These are phyloP conservation scores for Labrus mixtus DNA, from an alignment of 2,113 vertebrate species.

Conservation along the genomic window DNA sequence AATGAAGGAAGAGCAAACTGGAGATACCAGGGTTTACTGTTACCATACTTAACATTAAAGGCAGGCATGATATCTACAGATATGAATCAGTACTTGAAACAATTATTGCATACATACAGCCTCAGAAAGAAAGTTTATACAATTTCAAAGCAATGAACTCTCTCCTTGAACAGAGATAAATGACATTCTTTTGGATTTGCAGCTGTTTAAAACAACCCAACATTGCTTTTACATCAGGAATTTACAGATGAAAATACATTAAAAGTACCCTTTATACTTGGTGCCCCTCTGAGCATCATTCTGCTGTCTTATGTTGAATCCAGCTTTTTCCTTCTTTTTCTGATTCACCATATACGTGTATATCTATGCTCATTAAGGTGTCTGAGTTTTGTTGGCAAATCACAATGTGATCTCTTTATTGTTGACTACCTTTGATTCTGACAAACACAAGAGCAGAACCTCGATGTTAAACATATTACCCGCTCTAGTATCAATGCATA, in stretches of 20 bases:
- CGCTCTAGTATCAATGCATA: too few species aligned
- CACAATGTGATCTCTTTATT: too few species aligned
- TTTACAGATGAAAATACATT: constrained; percentile 26
- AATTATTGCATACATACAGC: constrained; percentile 1
- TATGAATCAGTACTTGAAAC: background rate
- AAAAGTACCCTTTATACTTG: background rate
- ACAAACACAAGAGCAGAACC: too few species aligned
- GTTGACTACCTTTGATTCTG: too few species aligned
- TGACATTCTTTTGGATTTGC: background rate
- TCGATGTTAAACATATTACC: too few species aligned
- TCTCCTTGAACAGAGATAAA: background rate
- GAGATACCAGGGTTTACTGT: background rate
- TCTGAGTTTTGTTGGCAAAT: too few species aligned
- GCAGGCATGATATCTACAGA: background rate
- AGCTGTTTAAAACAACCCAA: constrained; percentile 2
- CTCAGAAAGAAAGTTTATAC: background rate
- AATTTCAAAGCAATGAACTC: background rate
- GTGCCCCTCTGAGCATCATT: background rate
- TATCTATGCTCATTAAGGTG: too few species aligned
- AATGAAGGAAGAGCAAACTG: background rate
- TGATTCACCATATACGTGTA: too few species aligned
- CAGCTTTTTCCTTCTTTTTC: background rate
- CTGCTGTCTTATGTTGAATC: background rate
- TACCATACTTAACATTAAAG: background rate
- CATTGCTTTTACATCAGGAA: background rate